Conservation (phyloP, 2,113 vertebrate species). For the Cynocephalus volans region DNA sequence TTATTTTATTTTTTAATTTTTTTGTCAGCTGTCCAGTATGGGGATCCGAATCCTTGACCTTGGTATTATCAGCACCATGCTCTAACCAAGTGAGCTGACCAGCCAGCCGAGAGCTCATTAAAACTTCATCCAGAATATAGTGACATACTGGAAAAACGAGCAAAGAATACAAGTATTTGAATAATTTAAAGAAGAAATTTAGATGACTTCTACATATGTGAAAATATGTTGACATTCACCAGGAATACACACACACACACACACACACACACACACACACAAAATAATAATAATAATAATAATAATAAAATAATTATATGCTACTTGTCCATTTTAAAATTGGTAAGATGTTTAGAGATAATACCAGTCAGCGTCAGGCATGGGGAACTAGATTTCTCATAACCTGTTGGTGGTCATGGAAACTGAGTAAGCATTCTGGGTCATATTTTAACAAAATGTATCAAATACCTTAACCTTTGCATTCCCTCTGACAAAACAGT, state of each 20-base stretch:
- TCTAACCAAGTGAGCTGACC: too few relatives aligned
- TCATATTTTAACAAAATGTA: background rate
- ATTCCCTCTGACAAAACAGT: background rate
- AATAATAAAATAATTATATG: background rate
- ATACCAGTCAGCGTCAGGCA: background rate
- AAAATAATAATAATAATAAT: background rate
- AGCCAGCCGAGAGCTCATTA: too few relatives aligned
- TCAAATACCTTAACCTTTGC: background rate
- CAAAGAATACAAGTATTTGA: background rate
- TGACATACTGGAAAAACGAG: background rate
- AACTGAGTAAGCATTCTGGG: background rate
- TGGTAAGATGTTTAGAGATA: conserved; percentile 1
- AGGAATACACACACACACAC: background rate
- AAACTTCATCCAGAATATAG: background rate
- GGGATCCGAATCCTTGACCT: too few relatives aligned
- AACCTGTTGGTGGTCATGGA: background rate
- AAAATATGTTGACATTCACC: background rate
- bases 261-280: too few relatives aligned
- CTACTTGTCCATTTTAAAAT: background rate
- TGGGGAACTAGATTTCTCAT: background rate
- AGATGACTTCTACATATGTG: background rate
- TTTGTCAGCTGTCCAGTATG: too few relatives aligned
- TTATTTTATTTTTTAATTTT: too few relatives aligned
- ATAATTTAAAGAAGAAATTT: conserved; percentile 45
- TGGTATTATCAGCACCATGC: too few relatives aligned